phyloP scores from a whole-genome alignment of 2,797 vertebrate genomes.

The Dendrocincla fuliginosa region DNA sequence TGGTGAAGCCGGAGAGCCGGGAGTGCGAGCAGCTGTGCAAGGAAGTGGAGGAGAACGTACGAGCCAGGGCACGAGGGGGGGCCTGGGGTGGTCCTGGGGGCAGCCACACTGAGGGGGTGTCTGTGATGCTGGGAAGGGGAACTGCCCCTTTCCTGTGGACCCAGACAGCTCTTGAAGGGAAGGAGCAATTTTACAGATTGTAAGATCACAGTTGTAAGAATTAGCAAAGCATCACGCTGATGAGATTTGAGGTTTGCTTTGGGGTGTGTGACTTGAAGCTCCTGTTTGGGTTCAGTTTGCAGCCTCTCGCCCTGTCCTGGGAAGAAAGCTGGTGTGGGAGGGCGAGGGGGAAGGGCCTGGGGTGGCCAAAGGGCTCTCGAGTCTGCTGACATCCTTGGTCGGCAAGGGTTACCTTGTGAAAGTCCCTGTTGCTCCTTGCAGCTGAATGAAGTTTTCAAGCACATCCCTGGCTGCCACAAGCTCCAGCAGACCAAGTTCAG shows the following conservation, averaged over 20 bases:
- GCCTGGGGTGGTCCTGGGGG: background rate
- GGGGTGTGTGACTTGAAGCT: background rate
- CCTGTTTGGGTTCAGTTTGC: background rate
- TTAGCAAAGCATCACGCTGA: background rate
- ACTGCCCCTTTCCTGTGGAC: background rate
- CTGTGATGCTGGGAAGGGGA: background rate
- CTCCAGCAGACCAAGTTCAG: slow-evolving; percentile 90
- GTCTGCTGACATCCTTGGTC: background rate
- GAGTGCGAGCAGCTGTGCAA: slow-evolving; percentile 86
- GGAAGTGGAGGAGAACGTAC: slow-evolving; percentile 90
- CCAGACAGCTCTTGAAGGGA: background rate
- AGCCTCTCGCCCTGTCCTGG: background rate
- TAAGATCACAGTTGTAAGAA: background rate
- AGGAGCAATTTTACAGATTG: background rate
- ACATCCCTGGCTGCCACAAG: slow-evolving; percentile 84
- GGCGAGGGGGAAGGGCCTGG: background rate
- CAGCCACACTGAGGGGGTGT: background rate
- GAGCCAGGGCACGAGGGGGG: background rate
- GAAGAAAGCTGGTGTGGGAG: background rate
- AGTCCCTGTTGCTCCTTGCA: slow-evolving; percentile 55
- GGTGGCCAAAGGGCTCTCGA: background rate
- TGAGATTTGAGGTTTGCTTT: background rate
- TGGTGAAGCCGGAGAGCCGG: slow-evolving; percentile 81
- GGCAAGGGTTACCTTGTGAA: background rate
- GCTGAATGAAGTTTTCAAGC: slow-evolving; percentile 90